A percentile compares a stretch with the other conserved stretches of the same genome.
These are phyloP conservation scores for Drosophila athabasca DNA, from an alignment of 1,140 invertebrate species.

Conservation along the genomic window DNA sequence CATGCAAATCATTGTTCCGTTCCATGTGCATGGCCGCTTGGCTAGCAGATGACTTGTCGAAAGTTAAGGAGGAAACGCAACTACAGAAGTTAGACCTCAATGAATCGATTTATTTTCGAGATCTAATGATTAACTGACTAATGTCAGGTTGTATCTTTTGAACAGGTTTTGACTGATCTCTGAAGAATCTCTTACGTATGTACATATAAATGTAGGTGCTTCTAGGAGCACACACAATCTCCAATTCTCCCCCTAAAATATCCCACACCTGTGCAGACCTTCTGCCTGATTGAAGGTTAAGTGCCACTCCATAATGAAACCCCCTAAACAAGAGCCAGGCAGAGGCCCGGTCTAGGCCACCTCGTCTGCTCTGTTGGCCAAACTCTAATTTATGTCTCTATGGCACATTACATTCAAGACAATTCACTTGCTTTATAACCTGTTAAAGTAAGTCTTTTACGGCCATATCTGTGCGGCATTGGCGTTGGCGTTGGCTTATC, in stretches of 20 bases:
- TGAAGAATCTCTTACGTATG: too few relatives aligned
- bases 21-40: conserved; percentile 24
- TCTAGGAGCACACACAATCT: too few relatives aligned
- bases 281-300: conserved; percentile 20
- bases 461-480: conserved; percentile 15
- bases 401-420: conserved; percentile 51
- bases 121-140: neutral
- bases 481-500: too few relatives aligned
- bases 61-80: conserved; percentile 23
- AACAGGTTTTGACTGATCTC: too few relatives aligned
- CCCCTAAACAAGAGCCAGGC: conserved; percentile 15
- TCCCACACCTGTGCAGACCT: too few relatives aligned
- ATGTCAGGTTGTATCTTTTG: too few relatives aligned
- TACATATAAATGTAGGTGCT: too few relatives aligned
- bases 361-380: conserved; percentile 13
- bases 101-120: conserved; percentile 33
- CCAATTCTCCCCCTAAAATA: too few relatives aligned
- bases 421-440: conserved; percentile 52
- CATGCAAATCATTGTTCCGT: conserved; percentile 48
- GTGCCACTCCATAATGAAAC: conserved; percentile 7
- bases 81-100: conserved; percentile 28
- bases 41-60: conserved; percentile 32
- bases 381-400: conserved; percentile 53
- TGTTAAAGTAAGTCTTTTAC: conserved; percentile 50
- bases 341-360: conserved; percentile 30